Evolutionary conservation across 92 coral and sea anemone genomes (phyloP).

Genomic region (Parazoanthus atlanticus): DNA sequence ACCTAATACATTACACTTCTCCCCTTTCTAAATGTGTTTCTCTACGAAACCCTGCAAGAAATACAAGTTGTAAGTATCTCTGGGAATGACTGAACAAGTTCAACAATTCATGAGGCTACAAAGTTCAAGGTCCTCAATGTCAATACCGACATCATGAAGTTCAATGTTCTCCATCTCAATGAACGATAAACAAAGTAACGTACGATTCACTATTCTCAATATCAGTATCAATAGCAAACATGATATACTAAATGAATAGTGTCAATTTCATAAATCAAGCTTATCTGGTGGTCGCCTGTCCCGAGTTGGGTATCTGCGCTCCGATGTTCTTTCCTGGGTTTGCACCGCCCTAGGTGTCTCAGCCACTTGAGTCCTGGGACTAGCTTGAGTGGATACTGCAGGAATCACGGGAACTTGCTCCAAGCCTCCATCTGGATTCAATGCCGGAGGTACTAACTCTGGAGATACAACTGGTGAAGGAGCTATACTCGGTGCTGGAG

Average conservation of each 20-base stretch:
- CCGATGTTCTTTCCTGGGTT: neutral
- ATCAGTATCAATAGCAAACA: neutral
- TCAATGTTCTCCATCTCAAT: constrained; percentile 1
- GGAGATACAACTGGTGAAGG: neutral
- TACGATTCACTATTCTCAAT: neutral
- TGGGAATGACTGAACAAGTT: neutral
- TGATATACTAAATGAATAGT: neutral
- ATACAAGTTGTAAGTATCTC: neutral
- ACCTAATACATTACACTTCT: too few relatives aligned
- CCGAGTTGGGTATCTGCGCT: constrained; percentile 5
- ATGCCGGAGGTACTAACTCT: neutral
- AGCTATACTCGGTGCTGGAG: neutral
- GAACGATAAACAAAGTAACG: neutral
- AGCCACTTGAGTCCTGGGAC: neutral
- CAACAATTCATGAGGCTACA: constrained; percentile 1
- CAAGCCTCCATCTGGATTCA: constrained; percentile 11
- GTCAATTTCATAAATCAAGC: neutral
- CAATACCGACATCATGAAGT: constrained; percentile 8
- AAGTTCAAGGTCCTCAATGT: constrained; percentile 7
- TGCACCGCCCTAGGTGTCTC: neutral
- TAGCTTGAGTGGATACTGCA: neutral
- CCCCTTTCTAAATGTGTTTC: neutral
- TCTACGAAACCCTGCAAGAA: neutral
- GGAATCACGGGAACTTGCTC: constrained; percentile 5
- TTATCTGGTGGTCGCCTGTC: constrained; percentile 14